A percentile compares a stretch with the other conserved stretches of the same genome.
phyloP scores from a whole-genome alignment of 2,113 vertebrate species.

The Limanda limanda region DNA sequence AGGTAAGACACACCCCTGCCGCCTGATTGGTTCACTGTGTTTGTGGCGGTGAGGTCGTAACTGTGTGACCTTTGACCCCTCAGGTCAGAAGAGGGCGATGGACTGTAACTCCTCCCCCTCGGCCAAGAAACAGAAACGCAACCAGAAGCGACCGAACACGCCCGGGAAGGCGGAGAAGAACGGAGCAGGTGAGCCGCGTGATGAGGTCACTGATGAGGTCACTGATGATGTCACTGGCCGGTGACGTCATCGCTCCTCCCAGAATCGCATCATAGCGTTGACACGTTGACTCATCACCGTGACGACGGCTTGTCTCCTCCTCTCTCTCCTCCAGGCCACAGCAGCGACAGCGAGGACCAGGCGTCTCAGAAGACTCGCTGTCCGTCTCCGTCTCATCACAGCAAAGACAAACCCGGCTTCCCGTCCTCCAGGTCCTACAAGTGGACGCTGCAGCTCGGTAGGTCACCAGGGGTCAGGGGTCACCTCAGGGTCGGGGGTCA shows the following conservation, averaged over 20 bases:
- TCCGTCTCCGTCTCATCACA: slow-evolving; percentile 88
- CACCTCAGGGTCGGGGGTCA: too few relatives aligned
- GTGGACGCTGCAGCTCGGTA: slow-evolving; percentile 97
- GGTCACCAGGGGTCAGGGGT: slow-evolving; percentile 3
- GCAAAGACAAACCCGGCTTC: slow-evolving; percentile 89
- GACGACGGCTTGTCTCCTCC: not conserved
- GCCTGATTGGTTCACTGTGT: too few relatives aligned
- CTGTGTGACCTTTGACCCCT: slow-evolving; percentile 38
- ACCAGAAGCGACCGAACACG: slow-evolving; percentile 88
- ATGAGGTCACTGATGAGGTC: not conserved
- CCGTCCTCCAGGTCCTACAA: slow-evolving; percentile 92
- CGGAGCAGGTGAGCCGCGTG: slow-evolving; percentile 86
- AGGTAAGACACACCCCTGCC: slow-evolving; percentile 73
- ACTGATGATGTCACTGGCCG: too few relatives aligned
- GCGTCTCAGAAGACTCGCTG: slow-evolving; percentile 85
- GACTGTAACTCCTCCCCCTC: slow-evolving; percentile 86
- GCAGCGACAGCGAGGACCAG: slow-evolving; percentile 95
- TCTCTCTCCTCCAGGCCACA: slow-evolving; percentile 85
- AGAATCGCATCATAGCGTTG: too few relatives aligned
- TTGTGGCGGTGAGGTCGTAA: too few relatives aligned
- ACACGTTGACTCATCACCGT: too few relatives aligned
- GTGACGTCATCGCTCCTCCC: too few relatives aligned
- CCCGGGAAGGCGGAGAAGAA: slow-evolving; percentile 91
- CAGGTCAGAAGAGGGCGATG: slow-evolving; percentile 92
- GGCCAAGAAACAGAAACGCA: slow-evolving; percentile 95